phyloP scores from a whole-genome alignment of 1,140 invertebrate species.

The Myzus persicae region DNA sequence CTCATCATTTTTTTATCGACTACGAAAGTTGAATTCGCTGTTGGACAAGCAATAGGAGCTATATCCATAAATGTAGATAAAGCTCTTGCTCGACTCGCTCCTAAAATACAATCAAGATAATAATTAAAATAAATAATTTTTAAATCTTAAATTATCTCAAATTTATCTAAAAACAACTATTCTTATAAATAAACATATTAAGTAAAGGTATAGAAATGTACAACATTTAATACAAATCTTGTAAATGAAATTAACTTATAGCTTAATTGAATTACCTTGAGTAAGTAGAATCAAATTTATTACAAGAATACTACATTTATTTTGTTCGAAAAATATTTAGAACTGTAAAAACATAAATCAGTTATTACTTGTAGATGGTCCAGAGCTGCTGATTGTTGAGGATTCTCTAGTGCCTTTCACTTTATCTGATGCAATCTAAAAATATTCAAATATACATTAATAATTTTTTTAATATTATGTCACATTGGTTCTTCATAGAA shows the following conservation, averaged over 20 bases:
- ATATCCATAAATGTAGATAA: constrained; percentile 34
- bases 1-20: neutral
- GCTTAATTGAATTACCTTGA: neutral
- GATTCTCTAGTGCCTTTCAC: constrained; percentile 20
- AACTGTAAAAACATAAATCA: neutral
- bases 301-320: neutral
- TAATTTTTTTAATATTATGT: too few species aligned
- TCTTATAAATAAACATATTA: neutral
- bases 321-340: neutral
- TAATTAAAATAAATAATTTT: neutral
- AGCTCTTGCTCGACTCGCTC: constrained; percentile 39
- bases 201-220: neutral
- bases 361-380: constrained; percentile 39
- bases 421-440: constrained; percentile 11
- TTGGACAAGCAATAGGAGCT: constrained; percentile 25
- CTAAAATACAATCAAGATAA: constrained; percentile 27
- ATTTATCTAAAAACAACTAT: neutral
- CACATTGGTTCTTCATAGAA: too few species aligned
- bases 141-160: neutral
- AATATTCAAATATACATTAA: neutral
- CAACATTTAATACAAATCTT: neutral
- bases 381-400: constrained; percentile 13
- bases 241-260: too few species aligned
- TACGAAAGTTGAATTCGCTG: constrained; percentile 50
- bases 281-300: neutral